Conservation (phyloP, 2,797 vertebrate genomes). For the Acrossocheilus fasciatus region DNA sequence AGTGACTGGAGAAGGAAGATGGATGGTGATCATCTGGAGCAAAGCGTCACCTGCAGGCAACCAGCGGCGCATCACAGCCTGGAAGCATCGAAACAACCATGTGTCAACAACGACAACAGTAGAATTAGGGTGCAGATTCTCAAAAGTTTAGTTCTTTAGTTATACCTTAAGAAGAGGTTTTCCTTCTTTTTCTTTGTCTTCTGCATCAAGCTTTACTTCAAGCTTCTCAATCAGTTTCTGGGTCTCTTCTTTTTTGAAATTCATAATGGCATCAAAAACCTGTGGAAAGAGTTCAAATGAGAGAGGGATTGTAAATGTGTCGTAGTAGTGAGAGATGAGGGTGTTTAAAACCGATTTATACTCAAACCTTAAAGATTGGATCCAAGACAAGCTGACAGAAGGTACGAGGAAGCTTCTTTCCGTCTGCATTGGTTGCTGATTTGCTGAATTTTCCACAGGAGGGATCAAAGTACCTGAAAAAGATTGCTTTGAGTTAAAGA, state of each 20-base stretch:
- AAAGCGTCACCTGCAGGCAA: slow-evolving; percentile 86
- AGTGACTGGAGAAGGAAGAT: slow-evolving; percentile 87
- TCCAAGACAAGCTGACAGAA: slow-evolving; percentile 89
- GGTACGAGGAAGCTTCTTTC: slow-evolving; percentile 87
- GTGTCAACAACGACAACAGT: not conserved
- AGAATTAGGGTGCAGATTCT: not conserved
- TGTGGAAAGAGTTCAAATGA: slow-evolving; percentile 62
- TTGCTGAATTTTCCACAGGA: slow-evolving; percentile 88
- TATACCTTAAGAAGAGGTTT: slow-evolving; percentile 75
- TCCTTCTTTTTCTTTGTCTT: slow-evolving; percentile 72
- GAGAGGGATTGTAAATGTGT: not conserved
- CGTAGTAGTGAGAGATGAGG: not conserved
- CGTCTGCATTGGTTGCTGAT: slow-evolving; percentile 80
- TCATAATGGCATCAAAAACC: slow-evolving; percentile 79
- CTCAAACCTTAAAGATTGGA: slow-evolving; percentile 84
- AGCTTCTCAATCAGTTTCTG: slow-evolving; percentile 75
- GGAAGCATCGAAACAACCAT: not conserved
- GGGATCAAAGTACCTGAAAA: slow-evolving; percentile 85
- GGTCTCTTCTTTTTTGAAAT: slow-evolving; percentile 77
- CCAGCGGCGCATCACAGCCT: slow-evolving; percentile 88
- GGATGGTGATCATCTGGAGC: slow-evolving; percentile 90
- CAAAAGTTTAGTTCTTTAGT: not conserved
- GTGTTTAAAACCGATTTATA: not conserved
- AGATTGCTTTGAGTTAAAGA: slow-evolving; percentile 8
- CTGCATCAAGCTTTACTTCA: slow-evolving; percentile 72